Percentiles rank a stretch among this genome's conserved stretches.
These are phyloP conservation scores for Podarcis lilfordi DNA, from an alignment of 2,797 vertebrate genomes.

Conservation along the genomic window DNA sequence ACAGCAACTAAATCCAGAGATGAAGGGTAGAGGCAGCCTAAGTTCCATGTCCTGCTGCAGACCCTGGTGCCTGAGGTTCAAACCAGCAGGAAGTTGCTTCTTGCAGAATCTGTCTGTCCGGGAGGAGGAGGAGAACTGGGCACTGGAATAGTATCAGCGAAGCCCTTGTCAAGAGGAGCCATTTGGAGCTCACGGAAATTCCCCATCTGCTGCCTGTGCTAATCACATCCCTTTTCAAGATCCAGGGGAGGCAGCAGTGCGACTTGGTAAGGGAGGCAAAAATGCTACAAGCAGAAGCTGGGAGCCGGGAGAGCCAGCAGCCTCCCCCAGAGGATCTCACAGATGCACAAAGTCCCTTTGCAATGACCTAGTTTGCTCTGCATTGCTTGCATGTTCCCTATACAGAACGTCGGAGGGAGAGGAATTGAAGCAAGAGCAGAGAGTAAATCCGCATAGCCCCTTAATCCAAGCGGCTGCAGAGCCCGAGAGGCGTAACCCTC, in stretches of 20 bases:
- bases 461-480: conserved; percentile 65
- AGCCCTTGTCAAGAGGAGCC: background rate
- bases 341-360: conserved; percentile 11
- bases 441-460: conserved; percentile 64
- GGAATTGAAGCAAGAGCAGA: conserved; percentile 33
- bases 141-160: conserved; percentile 11
- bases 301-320: background rate
- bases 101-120: accelerated
- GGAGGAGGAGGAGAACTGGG: background rate
- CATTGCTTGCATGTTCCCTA: conserved; percentile 26
- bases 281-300: background rate
- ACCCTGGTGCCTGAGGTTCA: conserved; percentile 12
- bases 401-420: conserved; percentile 18
- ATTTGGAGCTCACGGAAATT: background rate
- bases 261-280: conserved; percentile 15
- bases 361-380: conserved; percentile 64
- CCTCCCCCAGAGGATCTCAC: background rate
- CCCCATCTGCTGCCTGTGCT: conserved; percentile 43
- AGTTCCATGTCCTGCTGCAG: conserved; percentile 41
- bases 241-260: background rate
- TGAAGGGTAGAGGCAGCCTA: conserved; percentile 17
- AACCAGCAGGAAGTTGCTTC: conserved; percentile 23
- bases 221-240: conserved; percentile 8
- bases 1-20: background rate
- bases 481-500: conserved; percentile 23